Percentiles rank a stretch among this genome's conserved stretches.
These are phyloP conservation scores for Phylloscopus trochilus DNA, from an alignment of 2,113 vertebrate genomes.

Conservation along the genomic window DNA sequence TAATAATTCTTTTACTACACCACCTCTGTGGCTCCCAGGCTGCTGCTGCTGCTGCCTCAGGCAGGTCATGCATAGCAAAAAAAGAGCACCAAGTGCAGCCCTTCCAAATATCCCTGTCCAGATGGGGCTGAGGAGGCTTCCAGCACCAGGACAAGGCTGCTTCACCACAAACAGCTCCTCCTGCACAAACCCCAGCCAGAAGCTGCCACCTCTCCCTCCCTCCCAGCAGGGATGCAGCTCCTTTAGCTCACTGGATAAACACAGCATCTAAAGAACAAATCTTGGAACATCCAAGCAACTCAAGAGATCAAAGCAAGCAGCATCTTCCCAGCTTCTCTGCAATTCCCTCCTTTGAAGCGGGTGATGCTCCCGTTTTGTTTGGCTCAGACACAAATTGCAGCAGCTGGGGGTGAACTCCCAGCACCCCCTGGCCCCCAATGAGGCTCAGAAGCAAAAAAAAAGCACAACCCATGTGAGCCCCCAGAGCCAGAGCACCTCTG, in stretches of 20 bases:
- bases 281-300: background rate
- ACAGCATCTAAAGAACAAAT: background rate
- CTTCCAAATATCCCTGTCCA: background rate
- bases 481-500: background rate
- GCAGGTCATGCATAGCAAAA: background rate
- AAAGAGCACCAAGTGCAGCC: background rate
- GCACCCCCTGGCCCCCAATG: rapidly evolving
- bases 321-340: background rate
- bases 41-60: background rate
- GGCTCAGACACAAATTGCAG: background rate
- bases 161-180: background rate
- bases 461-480: background rate
- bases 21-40: background rate
- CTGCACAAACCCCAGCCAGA: background rate
- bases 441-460: background rate
- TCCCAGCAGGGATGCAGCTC: background rate
- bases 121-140: background rate
- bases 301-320: conserved; percentile 8
- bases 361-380: background rate
- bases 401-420: background rate
- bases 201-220: background rate
- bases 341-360: background rate
- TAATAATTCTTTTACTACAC: background rate
- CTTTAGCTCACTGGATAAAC: background rate
- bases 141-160: background rate